Conservation (phyloP, 2,888 invertebrate species). For the Piscicola geometra region DNA sequence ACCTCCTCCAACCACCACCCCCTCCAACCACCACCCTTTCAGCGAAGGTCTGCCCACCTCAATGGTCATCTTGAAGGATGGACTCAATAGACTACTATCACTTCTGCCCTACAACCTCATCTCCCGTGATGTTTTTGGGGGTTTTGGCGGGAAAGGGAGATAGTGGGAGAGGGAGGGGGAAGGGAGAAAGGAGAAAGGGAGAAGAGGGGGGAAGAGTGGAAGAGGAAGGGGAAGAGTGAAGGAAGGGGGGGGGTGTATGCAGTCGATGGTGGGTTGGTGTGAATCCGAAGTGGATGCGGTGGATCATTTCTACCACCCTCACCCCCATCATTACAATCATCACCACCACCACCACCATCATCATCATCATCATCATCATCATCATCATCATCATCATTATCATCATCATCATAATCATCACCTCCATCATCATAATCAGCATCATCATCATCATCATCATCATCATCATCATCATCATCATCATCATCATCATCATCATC, state of each 20-base stretch:
- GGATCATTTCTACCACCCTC: no score
- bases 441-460: not conserved
- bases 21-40: conserved; percentile 34
- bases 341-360: conserved; percentile 14
- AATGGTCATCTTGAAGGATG: conserved; percentile 88
- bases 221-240: no score
- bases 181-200: no score
- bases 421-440: not conserved
- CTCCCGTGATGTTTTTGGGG: conserved; percentile 70
- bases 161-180: no score
- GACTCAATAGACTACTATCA: conserved; percentile 85
- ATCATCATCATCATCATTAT: conserved; percentile 23
- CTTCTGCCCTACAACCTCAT: conserved; percentile 96
- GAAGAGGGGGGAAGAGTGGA: no score
- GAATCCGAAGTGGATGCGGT: no score
- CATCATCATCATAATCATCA: conserved; percentile 14
- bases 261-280: no score
- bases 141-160: no score
- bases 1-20: not conserved
- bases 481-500: conserved; percentile 14
- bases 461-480: conserved; percentile 18
- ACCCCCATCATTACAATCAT: conserved; percentile 59
- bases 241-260: no score
- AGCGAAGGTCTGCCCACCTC: conserved; percentile 57
- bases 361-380: conserved; percentile 24